phyloP scores from a whole-genome alignment of 2,113 vertebrate genomes.

The Clarias macrocephalus region DNA sequence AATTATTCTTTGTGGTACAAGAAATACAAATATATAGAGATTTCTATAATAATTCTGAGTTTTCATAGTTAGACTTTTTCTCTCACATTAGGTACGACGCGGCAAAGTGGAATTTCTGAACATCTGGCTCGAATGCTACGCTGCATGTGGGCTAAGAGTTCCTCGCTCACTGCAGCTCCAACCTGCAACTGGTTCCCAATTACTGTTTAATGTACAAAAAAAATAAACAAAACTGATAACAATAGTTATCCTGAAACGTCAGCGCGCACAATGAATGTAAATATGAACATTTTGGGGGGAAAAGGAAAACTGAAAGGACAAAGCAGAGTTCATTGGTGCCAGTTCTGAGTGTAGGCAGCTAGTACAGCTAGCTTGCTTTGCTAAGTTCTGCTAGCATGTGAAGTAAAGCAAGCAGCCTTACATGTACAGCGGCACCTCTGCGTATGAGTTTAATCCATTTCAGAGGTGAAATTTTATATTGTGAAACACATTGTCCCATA shows the following conservation, averaged over 20 bases:
- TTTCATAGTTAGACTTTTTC: neutral
- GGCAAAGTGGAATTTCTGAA: neutral
- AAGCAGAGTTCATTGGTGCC: neutral
- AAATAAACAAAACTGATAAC: neutral
- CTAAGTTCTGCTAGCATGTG: neutral
- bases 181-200: neutral
- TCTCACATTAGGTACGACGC: neutral
- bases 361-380: neutral
- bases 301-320: neutral
- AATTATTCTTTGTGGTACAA: slow-evolving; percentile 6
- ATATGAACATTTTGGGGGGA: neutral
- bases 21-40: slow-evolving; percentile 16
- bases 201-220: neutral
- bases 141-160: neutral
- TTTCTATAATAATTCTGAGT: neutral
- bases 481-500: too few species aligned
- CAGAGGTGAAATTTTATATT: too few species aligned
- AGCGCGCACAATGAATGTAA: neutral
- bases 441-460: too few species aligned
- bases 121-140: neutral
- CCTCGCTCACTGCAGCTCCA: neutral
- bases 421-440: too few species aligned
- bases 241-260: neutral
- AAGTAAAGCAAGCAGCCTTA: neutral
- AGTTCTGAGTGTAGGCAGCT: neutral